A percentile compares a stretch with the other conserved stretches of the same genome.
Evolutionary conservation across 92 coral and sea anemone genomes (phyloP).

Genomic region (Siderastrea siderea): DNA sequence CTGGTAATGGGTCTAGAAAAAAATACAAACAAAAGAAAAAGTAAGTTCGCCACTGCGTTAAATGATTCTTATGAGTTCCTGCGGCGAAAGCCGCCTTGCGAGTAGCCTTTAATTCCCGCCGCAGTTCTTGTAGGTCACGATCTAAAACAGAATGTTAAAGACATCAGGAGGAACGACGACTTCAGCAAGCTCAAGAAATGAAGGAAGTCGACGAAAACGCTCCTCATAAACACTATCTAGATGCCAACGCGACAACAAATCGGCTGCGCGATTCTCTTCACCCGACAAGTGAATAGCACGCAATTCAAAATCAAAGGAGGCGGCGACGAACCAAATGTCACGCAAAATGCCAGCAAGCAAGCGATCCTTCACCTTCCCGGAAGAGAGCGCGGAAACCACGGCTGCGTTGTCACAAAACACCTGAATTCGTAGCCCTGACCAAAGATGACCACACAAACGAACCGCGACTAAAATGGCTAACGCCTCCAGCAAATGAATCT

Average conservation of each 20-base stretch:
- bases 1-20: constrained; percentile 1
- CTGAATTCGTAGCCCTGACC: too few relatives aligned
- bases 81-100: constrained; percentile 15
- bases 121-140: constrained; percentile 8
- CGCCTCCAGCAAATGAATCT: not conserved
- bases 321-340: too few relatives aligned
- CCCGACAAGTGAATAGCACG: constrained; percentile 10
- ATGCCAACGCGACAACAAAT: constrained; percentile 22
- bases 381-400: not conserved
- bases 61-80: constrained; percentile 5
- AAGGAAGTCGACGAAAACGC: not conserved
- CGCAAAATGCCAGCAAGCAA: not conserved
- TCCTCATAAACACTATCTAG: constrained; percentile 2
- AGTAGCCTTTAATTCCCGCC: constrained; percentile 13
- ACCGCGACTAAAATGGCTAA: too few relatives aligned
- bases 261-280: constrained; percentile 25
- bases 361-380: not conserved
- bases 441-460: too few relatives aligned
- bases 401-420: too few relatives aligned
- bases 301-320: too few relatives aligned
- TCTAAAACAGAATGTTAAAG: constrained; percentile 10
- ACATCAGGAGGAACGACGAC: not conserved
- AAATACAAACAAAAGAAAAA: constrained; percentile 32
- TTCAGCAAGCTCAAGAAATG: not conserved
- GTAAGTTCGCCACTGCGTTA: not conserved